phyloP scores from a whole-genome alignment of 2,113 vertebrate genomes.

The Pelecanus crispus region DNA sequence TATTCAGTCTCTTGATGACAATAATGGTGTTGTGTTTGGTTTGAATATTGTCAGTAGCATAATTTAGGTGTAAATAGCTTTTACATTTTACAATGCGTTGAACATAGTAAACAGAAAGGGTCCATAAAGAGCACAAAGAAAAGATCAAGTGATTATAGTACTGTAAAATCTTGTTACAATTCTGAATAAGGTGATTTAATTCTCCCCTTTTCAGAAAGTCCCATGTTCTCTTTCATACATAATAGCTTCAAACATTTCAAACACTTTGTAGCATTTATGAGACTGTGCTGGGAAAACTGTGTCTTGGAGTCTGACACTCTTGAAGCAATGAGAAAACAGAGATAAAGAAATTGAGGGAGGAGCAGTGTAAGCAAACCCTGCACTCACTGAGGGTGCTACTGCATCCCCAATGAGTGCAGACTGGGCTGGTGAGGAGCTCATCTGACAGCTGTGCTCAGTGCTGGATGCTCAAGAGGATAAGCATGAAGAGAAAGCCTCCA shows the following conservation, averaged over 20 bases:
- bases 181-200: background rate
- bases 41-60: background rate
- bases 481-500: background rate
- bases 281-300: background rate
- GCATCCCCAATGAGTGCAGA: fast-evolving
- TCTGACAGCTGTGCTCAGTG: background rate
- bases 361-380: background rate
- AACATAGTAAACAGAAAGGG: background rate
- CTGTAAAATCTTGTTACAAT: background rate
- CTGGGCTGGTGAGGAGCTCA: background rate
- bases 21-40: background rate
- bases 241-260: background rate
- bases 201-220: background rate
- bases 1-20: background rate
- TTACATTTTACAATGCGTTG: background rate
- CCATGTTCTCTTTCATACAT: background rate
- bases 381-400: background rate
- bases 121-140: background rate
- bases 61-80: slow-evolving; percentile 22
- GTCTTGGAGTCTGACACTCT: background rate
- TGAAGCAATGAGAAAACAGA: background rate
- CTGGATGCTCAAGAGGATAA: background rate
- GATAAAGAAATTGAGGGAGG: background rate
- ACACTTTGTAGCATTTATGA: background rate
- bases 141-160: background rate